Base-by-base conservation (phyloP, 2,113 vertebrate genomes). In the Okapia johnstoni region DNA sequence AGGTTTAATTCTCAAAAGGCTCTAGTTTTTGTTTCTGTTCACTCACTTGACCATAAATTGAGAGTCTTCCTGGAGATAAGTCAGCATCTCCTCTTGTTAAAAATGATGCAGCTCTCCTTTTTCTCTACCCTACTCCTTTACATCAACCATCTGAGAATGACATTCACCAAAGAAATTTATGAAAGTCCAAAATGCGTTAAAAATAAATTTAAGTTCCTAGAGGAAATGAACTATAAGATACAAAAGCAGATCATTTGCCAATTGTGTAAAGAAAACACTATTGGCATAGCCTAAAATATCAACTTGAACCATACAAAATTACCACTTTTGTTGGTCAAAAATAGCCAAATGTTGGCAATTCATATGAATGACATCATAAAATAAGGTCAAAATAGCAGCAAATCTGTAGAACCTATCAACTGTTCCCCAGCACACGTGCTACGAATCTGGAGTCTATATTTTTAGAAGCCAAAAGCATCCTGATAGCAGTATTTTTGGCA, bases 41-140 rank as follows among this genome's bases (percentile, higher is more conserved):
- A 96, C 90, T 54, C 33, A 95, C 58, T 96, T 97, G 97, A 89
- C 81, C 76, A 52, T 48, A 90, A 91, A 92, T 58, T 73, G 95
- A 13, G 54, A 55, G 25, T 93, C 94, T 98, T 80, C 30, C 48
- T 13, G 52, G 61, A 85, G 90, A 40, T 43, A 23, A 90, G 28
- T 79, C 33, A 80, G 11, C 30, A 76, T 81, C 60, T 93, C 79
- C 50, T 60, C n/a, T 81, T 40, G 5, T 30, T 76, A 93, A 63
- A 11, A 73, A 89, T 73, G 7, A 84, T 21, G 2, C 15, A 79
- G 57, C 28, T 87, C 23, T 33, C 46, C 52, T 63, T 77, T 58
- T 92, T 90, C n/a, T 70, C 28, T 58, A 73, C 43, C 12, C 76
- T 80, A 92, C 36, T 85, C 5, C 50, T 88, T 6, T n/a, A 5